phyloP scores from a whole-genome alignment of 2,797 vertebrate species.

The Centroberyx gerrardi region DNA sequence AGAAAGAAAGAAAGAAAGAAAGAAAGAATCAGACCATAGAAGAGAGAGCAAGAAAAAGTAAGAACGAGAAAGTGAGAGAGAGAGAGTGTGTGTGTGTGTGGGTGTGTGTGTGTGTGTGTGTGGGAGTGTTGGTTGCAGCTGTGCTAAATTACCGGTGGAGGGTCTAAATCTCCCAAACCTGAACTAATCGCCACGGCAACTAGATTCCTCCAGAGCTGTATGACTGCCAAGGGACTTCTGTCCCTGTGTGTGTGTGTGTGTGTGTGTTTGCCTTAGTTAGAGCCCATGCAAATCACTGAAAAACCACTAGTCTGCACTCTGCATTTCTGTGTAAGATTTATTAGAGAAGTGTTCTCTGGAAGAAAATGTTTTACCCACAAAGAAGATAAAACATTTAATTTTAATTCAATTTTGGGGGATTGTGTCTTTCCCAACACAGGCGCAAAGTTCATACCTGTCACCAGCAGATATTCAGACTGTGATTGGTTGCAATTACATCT shows the following conservation, averaged over 20 bases:
- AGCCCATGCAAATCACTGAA: too few species aligned
- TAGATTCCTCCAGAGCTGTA: slow-evolving; percentile 11
- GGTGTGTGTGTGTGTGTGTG: not conserved
- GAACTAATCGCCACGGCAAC: slow-evolving; percentile 34
- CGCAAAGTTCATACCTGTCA: slow-evolving; percentile 2
- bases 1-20: not conserved
- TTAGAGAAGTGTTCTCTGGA: too few species aligned
- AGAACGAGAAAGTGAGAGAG: not conserved
- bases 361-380: too few species aligned
- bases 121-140: slow-evolving; percentile 12
- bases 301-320: too few species aligned
- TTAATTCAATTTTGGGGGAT: not conserved
- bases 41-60: not conserved
- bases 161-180: slow-evolving; percentile 19
- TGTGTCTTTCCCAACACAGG: not conserved
- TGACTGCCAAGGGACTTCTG: not conserved
- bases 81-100: not conserved
- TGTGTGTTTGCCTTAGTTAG: not conserved
- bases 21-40: not conserved
- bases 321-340: not conserved
- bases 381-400: too few species aligned
- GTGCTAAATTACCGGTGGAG: slow-evolving; percentile 19
- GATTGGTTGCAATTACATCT: slow-evolving; percentile 19
- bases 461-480: slow-evolving; percentile 7
- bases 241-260: slow-evolving; percentile 11